A percentile compares a stretch with the other conserved stretches of the same genome.
phyloP scores from a whole-genome alignment of 2,888 invertebrate genomes.

The Tachina lurida region DNA sequence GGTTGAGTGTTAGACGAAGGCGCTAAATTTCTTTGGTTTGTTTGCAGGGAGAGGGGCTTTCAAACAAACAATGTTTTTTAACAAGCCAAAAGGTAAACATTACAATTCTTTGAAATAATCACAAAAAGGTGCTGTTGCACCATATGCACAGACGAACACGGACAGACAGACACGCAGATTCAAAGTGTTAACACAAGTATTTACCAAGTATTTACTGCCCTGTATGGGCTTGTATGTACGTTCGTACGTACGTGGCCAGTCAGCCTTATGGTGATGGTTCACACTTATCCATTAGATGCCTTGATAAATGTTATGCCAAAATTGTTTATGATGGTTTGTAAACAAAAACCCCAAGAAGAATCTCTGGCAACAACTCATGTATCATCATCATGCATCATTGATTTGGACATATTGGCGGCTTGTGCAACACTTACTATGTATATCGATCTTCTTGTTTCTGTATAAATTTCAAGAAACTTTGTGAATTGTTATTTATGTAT shows the following conservation, averaged over 20 bases:
- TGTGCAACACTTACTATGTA: constrained; percentile 44
- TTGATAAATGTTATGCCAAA: constrained; percentile 73
- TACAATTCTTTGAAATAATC: constrained; percentile 69
- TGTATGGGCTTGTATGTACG: not conserved
- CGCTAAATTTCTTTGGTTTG: constrained; percentile 63
- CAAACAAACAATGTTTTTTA: constrained; percentile 59
- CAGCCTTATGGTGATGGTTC: constrained; percentile 55
- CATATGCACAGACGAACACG: constrained; percentile 5
- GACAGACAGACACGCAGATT: not conserved
- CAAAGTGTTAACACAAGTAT: constrained; percentile 46
- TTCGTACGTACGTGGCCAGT: constrained; percentile 23
- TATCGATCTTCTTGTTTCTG: constrained; percentile 49
- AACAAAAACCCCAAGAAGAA: constrained; percentile 17
- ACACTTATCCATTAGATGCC: constrained; percentile 72
- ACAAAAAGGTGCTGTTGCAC: constrained; percentile 56
- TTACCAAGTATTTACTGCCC: not conserved
- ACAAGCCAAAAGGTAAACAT: constrained; percentile 72
- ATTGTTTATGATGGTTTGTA: constrained; percentile 70
- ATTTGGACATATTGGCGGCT: constrained; percentile 64
- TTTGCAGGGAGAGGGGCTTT: constrained; percentile 39
- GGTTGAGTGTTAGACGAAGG: constrained; percentile 65
- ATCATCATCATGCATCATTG: constrained; percentile 70
- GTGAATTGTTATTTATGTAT: constrained; percentile 20
- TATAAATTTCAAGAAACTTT: constrained; percentile 45
- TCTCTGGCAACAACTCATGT: constrained; percentile 58